These are phyloP conservation scores for Amphiura filiformis DNA, from an alignment of 35 echinoderm and acorn worm genomes.

Conservation along the genomic window DNA sequence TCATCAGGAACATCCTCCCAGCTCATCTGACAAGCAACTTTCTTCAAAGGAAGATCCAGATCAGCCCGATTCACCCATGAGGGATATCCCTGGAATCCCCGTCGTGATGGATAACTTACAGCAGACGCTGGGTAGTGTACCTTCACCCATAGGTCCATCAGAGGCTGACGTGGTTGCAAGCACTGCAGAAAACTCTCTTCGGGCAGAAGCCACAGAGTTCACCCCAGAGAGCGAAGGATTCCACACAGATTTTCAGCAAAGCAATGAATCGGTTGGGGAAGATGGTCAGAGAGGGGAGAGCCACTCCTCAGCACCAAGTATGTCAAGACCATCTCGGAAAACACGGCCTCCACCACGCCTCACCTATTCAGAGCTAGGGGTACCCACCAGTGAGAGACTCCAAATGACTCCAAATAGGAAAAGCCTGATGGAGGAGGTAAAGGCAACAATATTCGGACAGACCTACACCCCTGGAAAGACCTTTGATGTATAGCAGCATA, in stretches of 20 bases:
- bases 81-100: too few relatives aligned
- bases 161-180: too few relatives aligned
- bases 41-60: too few relatives aligned
- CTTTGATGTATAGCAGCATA: neutral
- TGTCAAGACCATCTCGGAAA: neutral
- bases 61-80: too few relatives aligned
- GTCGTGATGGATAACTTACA: too few relatives aligned
- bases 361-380: neutral
- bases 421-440: neutral
- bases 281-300: neutral
- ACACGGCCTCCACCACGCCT: neutral
- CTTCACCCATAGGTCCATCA: too few relatives aligned
- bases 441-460: neutral
- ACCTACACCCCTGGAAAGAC: neutral
- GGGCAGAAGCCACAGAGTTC: neutral
- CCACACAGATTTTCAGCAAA: neutral
- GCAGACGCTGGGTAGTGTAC: too few relatives aligned
- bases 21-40: too few relatives aligned
- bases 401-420: neutral
- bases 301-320: neutral
- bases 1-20: too few relatives aligned
- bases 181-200: too few relatives aligned
- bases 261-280: neutral
- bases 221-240: neutral
- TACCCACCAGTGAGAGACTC: neutral